Conservation (phyloP, 2,888 invertebrate genomes). For the Apantesis nais region DNA sequence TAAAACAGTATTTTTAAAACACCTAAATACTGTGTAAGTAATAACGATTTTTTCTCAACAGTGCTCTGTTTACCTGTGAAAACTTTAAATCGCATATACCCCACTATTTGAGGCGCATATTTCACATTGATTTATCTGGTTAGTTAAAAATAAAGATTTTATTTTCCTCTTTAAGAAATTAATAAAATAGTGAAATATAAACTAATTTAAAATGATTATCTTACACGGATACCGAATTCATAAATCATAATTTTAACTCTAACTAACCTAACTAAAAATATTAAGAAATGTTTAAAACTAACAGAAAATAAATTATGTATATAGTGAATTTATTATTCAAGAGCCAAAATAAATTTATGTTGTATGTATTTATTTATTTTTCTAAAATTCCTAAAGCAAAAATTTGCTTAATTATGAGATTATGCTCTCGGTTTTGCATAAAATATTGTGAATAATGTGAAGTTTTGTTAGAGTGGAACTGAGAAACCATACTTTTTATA, state of each 20-base stretch:
- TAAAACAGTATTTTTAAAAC: background rate
- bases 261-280: too few species aligned
- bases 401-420: too few species aligned
- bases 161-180: background rate
- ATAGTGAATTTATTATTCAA: too few species aligned
- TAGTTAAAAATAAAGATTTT: background rate
- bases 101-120: background rate
- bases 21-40: background rate
- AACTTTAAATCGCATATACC: background rate
- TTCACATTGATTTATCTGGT: background rate
- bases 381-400: too few species aligned
- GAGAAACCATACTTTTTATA: background rate
- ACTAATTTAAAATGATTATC: background rate
- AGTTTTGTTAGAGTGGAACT: background rate
- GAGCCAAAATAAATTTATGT: too few species aligned
- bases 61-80: background rate
- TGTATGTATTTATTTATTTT: too few species aligned
- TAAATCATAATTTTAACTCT: too few species aligned
- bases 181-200: background rate
- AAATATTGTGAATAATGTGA: background rate
- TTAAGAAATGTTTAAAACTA: too few species aligned
- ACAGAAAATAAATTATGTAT: too few species aligned
- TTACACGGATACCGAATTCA: too few species aligned
- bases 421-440: background rate
- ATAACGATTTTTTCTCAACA: background rate